Conservation (phyloP, 2,797 vertebrate genomes). For the Sebastes cheni region DNA sequence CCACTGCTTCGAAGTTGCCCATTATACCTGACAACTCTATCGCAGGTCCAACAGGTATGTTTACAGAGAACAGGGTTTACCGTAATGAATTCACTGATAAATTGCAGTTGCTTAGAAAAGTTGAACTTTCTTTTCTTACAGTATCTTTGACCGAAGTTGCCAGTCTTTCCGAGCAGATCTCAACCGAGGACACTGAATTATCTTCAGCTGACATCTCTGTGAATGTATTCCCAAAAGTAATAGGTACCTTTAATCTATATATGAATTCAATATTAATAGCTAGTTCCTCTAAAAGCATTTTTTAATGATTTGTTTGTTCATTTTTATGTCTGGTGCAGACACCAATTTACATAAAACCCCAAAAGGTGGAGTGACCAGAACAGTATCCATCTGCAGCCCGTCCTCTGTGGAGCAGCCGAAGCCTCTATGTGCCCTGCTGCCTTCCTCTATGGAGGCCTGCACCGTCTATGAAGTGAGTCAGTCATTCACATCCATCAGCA, state of each 20-base stretch:
- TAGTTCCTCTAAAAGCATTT: not conserved
- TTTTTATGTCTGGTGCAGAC: slow-evolving; percentile 21
- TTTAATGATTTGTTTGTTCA: not conserved
- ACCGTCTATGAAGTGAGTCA: slow-evolving; percentile 34
- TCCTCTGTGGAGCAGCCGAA: slow-evolving; percentile 35
- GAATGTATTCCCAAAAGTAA: slow-evolving; percentile 2
- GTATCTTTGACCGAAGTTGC: slow-evolving; percentile 35
- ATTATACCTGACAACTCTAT: not conserved
- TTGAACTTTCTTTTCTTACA: not conserved
- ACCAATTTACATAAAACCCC: not conserved
- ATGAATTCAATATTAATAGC: not conserved
- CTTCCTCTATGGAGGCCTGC: not conserved
- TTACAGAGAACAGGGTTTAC: not conserved
- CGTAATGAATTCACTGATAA: not conserved
- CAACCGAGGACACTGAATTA: slow-evolving; percentile 34
- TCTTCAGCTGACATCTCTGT: slow-evolving; percentile 39
- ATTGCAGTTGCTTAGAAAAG: not conserved
- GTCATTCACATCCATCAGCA: slow-evolving; percentile 40
- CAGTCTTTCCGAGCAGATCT: slow-evolving; percentile 31
- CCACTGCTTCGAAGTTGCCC: not conserved
- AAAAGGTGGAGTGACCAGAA: not conserved
- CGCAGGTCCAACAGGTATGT: slow-evolving; percentile 41
- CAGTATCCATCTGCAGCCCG: slow-evolving; percentile 17
- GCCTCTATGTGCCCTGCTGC: slow-evolving; percentile 23
- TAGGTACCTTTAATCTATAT: not conserved